Percentiles rank a stretch among this genome's conserved stretches.
Evolutionary conservation across 2,888 invertebrate species (phyloP).

Genomic region (Trichogramma dendrolimi): DNA sequence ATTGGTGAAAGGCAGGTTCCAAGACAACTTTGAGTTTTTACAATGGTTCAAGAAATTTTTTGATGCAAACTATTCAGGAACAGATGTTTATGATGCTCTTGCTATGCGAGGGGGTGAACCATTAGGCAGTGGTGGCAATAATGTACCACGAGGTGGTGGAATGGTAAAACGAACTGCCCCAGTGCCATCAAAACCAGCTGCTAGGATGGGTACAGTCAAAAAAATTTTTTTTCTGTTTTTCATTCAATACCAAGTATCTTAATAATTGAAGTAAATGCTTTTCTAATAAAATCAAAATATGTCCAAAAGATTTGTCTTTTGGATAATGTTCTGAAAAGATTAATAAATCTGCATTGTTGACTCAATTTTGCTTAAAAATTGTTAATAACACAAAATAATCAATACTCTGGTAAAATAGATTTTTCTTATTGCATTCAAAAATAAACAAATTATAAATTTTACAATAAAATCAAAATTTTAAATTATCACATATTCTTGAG

Average conservation of each 20-base stretch:
- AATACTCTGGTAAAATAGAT: too few relatives aligned
- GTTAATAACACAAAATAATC: too few relatives aligned
- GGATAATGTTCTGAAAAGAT: too few relatives aligned
- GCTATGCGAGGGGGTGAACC: constrained; percentile 79
- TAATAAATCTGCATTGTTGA: too few relatives aligned
- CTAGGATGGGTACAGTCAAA: constrained; percentile 60
- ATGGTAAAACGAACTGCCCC: constrained; percentile 53
- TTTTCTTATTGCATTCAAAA: too few relatives aligned
- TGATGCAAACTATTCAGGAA: constrained; percentile 96
- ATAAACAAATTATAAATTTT: too few relatives aligned
- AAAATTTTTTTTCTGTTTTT: constrained; percentile 28
- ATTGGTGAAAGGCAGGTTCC: constrained; percentile 96
- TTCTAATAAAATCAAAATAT: too few relatives aligned
- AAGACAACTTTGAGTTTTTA: constrained; percentile 99
- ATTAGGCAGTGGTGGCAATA: constrained; percentile 73
- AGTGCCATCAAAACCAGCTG: constrained; percentile 59
- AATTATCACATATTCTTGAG: too few relatives aligned
- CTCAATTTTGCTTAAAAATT: too few relatives aligned
- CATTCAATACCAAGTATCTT: not conserved
- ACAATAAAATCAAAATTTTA: too few relatives aligned
- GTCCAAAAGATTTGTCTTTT: too few relatives aligned
- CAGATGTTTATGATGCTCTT: constrained; percentile 82
- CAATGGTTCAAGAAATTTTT: constrained; percentile 99
- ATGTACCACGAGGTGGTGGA: constrained; percentile 57
- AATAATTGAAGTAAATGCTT: too few relatives aligned